Evolutionary conservation across 2,888 invertebrate genomes (phyloP), one percentile per base, ranked within the genome.

Genomic region (Cerastoderma edule): DNA sequence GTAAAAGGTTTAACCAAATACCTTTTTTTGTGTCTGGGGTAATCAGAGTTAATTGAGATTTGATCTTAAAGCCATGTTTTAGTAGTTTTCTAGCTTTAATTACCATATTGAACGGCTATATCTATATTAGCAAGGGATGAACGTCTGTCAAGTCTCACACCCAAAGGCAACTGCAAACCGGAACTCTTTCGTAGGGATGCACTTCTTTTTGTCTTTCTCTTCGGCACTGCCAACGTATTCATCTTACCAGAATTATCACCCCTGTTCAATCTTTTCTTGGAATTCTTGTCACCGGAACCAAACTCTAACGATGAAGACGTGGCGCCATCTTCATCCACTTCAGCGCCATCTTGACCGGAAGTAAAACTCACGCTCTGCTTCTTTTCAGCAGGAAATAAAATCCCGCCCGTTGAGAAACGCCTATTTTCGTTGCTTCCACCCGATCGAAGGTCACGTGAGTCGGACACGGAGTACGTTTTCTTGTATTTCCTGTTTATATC

Each of bases 41-140:
- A n/a, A n/a, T n/a, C n/a, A n/a, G n/a, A n/a, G n/a, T n/a, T n/a
- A n/a, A n/a, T n/a, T n/a, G n/a, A n/a, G n/a, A n/a, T n/a, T n/a
- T n/a, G n/a, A n/a, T n/a, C n/a, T n/a, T n/a, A n/a, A n/a, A n/a
- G n/a, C n/a, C n/a, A n/a, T n/a, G n/a, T n/a, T n/a, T n/a, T n/a
- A n/a, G n/a, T n/a, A n/a, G n/a, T n/a, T n/a, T n/a, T n/a, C n/a
- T n/a, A n/a, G n/a, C n/a, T n/a, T n/a, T n/a, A 77, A 32, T 77
- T 77, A 19, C 77, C 77, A 54, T 72, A 70, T 22, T 66, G 50
- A n/a, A 69, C 65, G 13, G 77, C 66, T 32, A 77, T 77, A 5
- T 65, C 67, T 8, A 70, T 39, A 46, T 73, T 73, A 2, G 72
- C 66, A 2, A 77, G 33, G 1, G 73, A 66, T 16, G 77, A 69